These are phyloP conservation scores for Ceyx margarethae DNA, from an alignment of 2,113 vertebrate species.

Conservation along the genomic window DNA sequence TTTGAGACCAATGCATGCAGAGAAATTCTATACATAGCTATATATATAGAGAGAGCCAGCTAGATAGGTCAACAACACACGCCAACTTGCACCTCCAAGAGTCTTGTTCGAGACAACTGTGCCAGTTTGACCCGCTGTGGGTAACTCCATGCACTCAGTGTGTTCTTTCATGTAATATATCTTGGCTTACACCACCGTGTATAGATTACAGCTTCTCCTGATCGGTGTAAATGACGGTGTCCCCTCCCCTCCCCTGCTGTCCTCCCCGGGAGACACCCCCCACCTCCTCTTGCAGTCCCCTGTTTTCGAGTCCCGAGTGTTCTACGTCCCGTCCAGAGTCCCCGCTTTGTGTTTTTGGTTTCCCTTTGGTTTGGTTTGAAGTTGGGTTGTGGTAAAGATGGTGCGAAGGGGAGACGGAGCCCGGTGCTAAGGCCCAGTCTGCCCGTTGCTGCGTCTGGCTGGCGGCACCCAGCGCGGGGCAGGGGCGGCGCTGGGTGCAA, in stretches of 20 bases:
- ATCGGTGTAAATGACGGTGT: conserved; percentile 53
- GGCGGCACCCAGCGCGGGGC: not conserved
- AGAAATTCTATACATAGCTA: conserved; percentile 50
- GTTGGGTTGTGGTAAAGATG: conserved; percentile 7
- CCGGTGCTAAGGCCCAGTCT: not conserved
- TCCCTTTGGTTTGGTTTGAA: conserved; percentile 16
- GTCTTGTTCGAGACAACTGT: conserved; percentile 39
- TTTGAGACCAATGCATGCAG: conserved; percentile 75
- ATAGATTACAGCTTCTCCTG: conserved; percentile 63
- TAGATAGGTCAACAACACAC: conserved; percentile 39
- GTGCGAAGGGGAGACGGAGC: not conserved
- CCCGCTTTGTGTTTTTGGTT: conserved; percentile 30
- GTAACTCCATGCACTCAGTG: conserved; percentile 61
- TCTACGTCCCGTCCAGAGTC: conserved; percentile 13
- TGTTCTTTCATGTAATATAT: conserved; percentile 67
- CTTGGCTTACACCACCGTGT: conserved; percentile 57
- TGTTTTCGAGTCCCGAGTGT: conserved; percentile 41
- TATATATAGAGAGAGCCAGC: not conserved
- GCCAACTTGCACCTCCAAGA: conserved; percentile 45
- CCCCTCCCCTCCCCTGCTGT: conserved; percentile 59
- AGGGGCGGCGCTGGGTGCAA: not conserved
- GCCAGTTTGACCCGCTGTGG: conserved; percentile 48
- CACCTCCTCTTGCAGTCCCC: not conserved
- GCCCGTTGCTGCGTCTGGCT: not conserved
- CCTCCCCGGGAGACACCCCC: not conserved